Base-by-base conservation (phyloP, 2,797 vertebrate species). In the Micrastur ruficollis region DNA sequence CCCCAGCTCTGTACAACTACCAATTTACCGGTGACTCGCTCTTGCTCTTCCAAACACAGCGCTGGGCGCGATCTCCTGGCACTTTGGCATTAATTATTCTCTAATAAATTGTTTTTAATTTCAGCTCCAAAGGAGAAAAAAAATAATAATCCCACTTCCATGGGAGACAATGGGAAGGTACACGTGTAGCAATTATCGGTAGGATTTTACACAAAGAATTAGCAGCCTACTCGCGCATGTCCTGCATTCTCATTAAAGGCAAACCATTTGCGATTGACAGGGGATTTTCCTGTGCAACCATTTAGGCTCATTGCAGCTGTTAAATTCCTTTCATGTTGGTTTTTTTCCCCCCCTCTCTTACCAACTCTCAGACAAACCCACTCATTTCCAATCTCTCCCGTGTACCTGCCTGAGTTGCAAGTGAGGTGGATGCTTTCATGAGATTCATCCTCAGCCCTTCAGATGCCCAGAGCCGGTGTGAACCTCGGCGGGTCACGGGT, bases 191-290 rank as follows among this genome's bases (percentile, higher is more conserved):
- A 88, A 90, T 96, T 92, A 93, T 27, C n/a, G 14, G 53, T 47
- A 94, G 93, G 89, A 46, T 89, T 95, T 97, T 79, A 55, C 75
- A 96, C 83, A 82, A 68, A 93, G 92, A 88, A 95, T 96, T 95
- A 95, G 86, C 95, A 96, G 58, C 65, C 83, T 65, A 55, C 83
- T 92, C 34, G 29, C 1, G 49, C 95, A 49, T 68, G 81, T 78
- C 95, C 75, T 95, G 95, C 73, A 15, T 95, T 73, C 94, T 97
- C 95, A 96, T 97, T 95, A 96, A 92, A 91, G 79, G 81, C 79
- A 94, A 97, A 95, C 53, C 8, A 10, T 78, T 89, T 82, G 93
- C 5, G 11, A 56, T 47, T 97, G 96, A 88, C 81, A 55, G 52
- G 96, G 93, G 92, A 97, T 84, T 96, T 95, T 95, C 83, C 91